phyloP scores from a whole-genome alignment of 2,888 invertebrate species.

The Microctonus hyperodae region DNA sequence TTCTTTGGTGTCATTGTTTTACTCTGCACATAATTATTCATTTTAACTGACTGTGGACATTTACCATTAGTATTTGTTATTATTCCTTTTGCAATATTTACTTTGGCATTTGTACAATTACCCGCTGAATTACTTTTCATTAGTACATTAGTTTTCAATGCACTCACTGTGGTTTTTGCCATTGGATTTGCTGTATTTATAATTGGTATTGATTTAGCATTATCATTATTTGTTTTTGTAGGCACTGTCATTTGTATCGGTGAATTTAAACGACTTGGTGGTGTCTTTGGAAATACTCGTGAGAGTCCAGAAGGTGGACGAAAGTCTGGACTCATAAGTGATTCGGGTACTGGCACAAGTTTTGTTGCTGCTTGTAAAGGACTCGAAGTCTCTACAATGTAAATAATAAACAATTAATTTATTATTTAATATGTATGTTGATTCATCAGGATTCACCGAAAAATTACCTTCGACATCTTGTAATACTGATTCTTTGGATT shows the following conservation, averaged over 20 bases:
- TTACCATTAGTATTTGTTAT: conserved; percentile 50
- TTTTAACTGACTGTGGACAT: conserved; percentile 56
- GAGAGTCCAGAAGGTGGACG: conserved; percentile 60
- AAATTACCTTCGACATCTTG: conserved; percentile 54
- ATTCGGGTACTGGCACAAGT: conserved; percentile 87
- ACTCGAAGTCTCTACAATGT: conserved; percentile 62
- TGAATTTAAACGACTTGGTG: conserved; percentile 55
- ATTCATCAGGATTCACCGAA: background rate
- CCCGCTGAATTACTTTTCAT: conserved; percentile 55
- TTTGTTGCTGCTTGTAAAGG: conserved; percentile 84
- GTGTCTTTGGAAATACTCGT: conserved; percentile 52
- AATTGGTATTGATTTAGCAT: conserved; percentile 51
- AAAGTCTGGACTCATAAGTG: conserved; percentile 85
- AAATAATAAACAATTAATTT: background rate
- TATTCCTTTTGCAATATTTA: conserved; percentile 54
- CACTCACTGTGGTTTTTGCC: conserved; percentile 49
- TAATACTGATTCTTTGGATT: conserved; percentile 44
- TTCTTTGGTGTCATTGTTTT: conserved; percentile 52
- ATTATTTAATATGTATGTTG: background rate
- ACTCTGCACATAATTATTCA: conserved; percentile 59
- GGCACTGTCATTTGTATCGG: conserved; percentile 55
- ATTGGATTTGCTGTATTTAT: conserved; percentile 55
- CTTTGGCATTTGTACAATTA: conserved; percentile 50
- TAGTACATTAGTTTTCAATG: conserved; percentile 50
- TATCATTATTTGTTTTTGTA: conserved; percentile 45